Evolutionary conservation across 1,140 invertebrate species (phyloP).

Genomic region (Neodiprion virginianus): DNA sequence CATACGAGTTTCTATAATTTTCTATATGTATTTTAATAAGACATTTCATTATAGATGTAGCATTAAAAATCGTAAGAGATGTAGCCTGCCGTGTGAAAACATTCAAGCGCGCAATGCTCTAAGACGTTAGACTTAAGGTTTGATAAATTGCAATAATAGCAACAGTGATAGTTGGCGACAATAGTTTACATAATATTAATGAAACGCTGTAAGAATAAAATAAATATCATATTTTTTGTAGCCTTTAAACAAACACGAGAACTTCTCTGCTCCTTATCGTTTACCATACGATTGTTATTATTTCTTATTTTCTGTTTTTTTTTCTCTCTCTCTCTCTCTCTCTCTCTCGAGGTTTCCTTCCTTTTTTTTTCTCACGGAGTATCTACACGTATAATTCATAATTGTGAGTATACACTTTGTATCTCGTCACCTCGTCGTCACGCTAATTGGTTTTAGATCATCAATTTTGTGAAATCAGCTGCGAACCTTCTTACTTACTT

Average conservation of each 20-base stretch:
- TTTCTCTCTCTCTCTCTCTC: too few species aligned
- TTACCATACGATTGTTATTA: too few species aligned
- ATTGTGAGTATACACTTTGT: not conserved
- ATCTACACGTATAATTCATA: not conserved
- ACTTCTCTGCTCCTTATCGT: not conserved
- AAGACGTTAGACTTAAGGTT: not conserved
- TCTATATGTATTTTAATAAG: not conserved
- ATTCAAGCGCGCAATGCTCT: not conserved
- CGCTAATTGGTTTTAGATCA: not conserved
- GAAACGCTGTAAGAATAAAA: not conserved
- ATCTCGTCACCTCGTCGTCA: not conserved
- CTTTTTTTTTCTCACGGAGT: not conserved
- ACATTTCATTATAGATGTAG: not conserved
- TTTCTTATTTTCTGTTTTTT: too few species aligned
- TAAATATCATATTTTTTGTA: not conserved
- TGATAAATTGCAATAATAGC: not conserved
- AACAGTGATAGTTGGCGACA: not conserved
- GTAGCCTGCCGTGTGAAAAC: not conserved
- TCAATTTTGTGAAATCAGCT: not conserved
- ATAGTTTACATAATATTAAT: not conserved
- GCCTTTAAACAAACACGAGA: not conserved
- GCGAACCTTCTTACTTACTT: not conserved
- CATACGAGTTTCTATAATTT: not conserved
- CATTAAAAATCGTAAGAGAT: not conserved
- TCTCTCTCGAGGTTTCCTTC: too few species aligned